Evolutionary conservation across 2,797 vertebrate genomes (phyloP).

Genomic region (Anableps anableps): DNA sequence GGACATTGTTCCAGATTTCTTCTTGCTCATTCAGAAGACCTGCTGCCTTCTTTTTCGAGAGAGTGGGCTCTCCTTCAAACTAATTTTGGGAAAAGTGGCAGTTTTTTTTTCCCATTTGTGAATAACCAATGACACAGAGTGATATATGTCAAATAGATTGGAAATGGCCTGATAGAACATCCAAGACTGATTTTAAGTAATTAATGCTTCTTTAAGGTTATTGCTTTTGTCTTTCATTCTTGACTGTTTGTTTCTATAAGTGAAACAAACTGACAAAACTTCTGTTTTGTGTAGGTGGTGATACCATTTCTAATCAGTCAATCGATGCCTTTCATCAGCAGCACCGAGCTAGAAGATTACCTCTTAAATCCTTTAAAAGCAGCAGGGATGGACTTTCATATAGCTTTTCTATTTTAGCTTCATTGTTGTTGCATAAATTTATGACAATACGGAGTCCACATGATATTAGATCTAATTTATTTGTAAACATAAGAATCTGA

Average conservation of each 20-base stretch:
- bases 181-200: not conserved
- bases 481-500: not conserved
- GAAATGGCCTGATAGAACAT: not conserved
- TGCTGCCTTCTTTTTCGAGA: too few species aligned
- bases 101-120: not conserved
- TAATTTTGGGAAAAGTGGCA: too few species aligned
- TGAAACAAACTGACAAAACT: not conserved
- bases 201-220: not conserved
- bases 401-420: not conserved
- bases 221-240: not conserved
- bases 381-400: not conserved
- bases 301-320: not conserved
- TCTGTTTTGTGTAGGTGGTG: not conserved
- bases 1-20: too few species aligned
- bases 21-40: too few species aligned
- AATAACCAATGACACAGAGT: not conserved
- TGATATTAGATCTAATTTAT: not conserved
- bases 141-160: not conserved
- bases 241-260: not conserved
- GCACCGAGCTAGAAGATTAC: not conserved
- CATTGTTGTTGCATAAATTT: not conserved
- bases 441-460: not conserved
- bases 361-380: not conserved
- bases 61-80: too few species aligned
- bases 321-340: not conserved